phyloP scores from a whole-genome alignment of 2,888 invertebrate species.

The Nomada hirtipes region DNA sequence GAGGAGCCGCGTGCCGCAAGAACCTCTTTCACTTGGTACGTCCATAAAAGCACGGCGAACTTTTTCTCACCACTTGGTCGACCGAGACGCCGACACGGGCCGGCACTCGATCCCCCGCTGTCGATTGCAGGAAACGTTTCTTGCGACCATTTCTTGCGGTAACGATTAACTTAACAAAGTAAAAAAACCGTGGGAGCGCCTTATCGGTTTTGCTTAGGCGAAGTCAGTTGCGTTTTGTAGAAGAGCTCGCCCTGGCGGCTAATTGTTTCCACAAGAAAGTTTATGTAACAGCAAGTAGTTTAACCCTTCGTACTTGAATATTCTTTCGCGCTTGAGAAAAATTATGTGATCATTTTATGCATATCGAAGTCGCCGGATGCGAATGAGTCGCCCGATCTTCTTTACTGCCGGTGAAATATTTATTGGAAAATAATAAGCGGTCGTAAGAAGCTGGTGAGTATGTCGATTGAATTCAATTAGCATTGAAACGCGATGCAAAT shows the following conservation, averaged over 20 bases:
- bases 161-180: slow-evolving; percentile 4
- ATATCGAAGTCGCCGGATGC: not conserved
- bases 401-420: not conserved
- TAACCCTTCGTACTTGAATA: no score
- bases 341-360: not conserved
- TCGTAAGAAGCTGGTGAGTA: not conserved
- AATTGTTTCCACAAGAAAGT: not conserved
- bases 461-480: no score
- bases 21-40: slow-evolving; percentile 40
- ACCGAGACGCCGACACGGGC: slow-evolving; percentile 22
- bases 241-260: not conserved
- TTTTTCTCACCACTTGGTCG: slow-evolving; percentile 39
- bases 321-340: no score
- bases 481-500: no score
- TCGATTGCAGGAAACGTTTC: slow-evolving; percentile 21
- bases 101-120: slow-evolving; percentile 1
- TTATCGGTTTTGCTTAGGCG: not conserved
- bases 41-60: slow-evolving; percentile 51
- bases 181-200: not conserved
- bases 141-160: slow-evolving; percentile 18
- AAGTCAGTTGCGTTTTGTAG: no score
- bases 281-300: not conserved
- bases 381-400: not conserved
- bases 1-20: slow-evolving; percentile 40
- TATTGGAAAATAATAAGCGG: not conserved